These are phyloP conservation scores for Holothuria glaberrima DNA, from an alignment of 35 echinoderm and acorn worm species.

Conservation along the genomic window DNA sequence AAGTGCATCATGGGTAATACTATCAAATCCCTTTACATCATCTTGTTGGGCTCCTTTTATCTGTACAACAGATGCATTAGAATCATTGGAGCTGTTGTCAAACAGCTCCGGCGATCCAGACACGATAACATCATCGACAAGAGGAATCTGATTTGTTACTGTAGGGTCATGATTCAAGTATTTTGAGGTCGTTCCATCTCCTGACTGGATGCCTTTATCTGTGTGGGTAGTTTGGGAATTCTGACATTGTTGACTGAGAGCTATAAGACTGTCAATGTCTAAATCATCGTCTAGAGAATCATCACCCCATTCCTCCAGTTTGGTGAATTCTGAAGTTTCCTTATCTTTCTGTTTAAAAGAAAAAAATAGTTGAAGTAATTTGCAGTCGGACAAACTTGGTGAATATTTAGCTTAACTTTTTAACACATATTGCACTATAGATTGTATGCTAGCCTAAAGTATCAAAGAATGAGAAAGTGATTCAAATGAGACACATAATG, in stretches of 20 bases:
- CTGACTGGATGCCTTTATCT: neutral
- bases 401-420: too few relatives aligned
- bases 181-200: neutral
- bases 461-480: too few relatives aligned
- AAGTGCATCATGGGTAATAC: too few relatives aligned
- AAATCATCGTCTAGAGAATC: conserved; percentile 26
- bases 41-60: neutral
- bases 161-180: neutral
- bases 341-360: neutral
- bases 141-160: too few relatives aligned
- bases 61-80: neutral
- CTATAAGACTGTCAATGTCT: conserved; percentile 39
- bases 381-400: neutral
- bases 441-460: too few relatives aligned
- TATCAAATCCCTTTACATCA: too few relatives aligned
- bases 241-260: conserved; percentile 21
- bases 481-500: too few relatives aligned
- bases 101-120: conserved; percentile 42
- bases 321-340: neutral
- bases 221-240: neutral
- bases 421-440: too few relatives aligned
- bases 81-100: neutral
- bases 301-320: conserved; percentile 27
- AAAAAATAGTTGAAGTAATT: neutral
- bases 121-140: neutral